phyloP scores from a whole-genome alignment of 2,797 vertebrate species.

The Enteromius unitaeniatus region DNA sequence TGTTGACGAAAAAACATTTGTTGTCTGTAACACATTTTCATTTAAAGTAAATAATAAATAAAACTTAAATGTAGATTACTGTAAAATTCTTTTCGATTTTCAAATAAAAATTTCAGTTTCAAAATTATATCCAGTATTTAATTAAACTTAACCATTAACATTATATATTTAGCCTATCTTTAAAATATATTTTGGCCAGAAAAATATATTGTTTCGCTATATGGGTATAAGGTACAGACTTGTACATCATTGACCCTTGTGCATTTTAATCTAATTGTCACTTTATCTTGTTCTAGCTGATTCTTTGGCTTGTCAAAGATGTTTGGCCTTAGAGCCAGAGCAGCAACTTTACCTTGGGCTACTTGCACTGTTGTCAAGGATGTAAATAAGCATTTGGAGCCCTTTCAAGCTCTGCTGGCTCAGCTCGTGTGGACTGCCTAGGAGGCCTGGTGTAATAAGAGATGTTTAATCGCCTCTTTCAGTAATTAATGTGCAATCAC shows the following conservation, averaged over 20 bases:
- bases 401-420: slow-evolving; percentile 62
- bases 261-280: not conserved
- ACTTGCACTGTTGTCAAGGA: slow-evolving; percentile 34
- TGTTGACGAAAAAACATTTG: not conserved
- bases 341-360: slow-evolving; percentile 13
- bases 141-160: no score
- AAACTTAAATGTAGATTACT: not conserved
- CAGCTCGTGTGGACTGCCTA: slow-evolving; percentile 62
- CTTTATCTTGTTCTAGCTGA: not conserved
- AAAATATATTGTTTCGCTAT: not conserved
- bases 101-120: no score
- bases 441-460: slow-evolving; percentile 63
- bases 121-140: no score
- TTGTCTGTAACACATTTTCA: not conserved
- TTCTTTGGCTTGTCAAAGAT: slow-evolving; percentile 2
- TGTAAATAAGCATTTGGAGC: slow-evolving; percentile 48
- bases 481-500: slow-evolving; percentile 77
- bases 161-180: no score
- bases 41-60: not conserved
- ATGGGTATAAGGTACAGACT: not conserved
- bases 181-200: no score
- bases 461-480: slow-evolving; percentile 67
- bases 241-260: not conserved
- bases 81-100: no score
- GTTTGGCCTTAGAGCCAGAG: not conserved